Base-by-base conservation (phyloP, 2,888 invertebrate species). In the Iphiclides podalirius region DNA sequence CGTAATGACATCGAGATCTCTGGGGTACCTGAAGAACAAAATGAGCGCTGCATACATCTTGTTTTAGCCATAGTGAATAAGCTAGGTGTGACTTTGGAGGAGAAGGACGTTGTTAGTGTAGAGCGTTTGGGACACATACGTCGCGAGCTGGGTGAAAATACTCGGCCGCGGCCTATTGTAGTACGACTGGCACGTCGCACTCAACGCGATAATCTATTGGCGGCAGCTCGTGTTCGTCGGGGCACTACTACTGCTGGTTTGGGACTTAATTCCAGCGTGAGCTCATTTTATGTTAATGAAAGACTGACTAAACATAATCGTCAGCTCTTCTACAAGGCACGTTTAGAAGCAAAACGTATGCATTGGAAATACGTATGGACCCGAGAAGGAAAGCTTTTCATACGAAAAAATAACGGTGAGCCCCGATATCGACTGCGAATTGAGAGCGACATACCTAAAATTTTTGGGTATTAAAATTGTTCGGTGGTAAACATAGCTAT, bases 1-100 rank as follows among this genome's bases (percentile, higher is more conserved):
- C 2, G 57, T 52, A 58, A 42, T 9, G 55, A 58, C 31, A 11
- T 55, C 4, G 58, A 53, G 6, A 47, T 57, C 1, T 28, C 50
- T 1, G 49, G 52, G 1, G 9, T 58, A n/a, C 55, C 53, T 0
- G 58, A 58, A 34, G 41, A 39, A 1, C 28, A 15, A 7, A 31
- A 31, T 12, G n/a, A 31, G 6, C 31, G 11, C 4, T 31, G 11
- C n/a, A 11, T 11, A 3, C 31, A 31, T 11, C 1, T 12, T 3
- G n/a, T 26, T 1, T 11, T 31, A n/a, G 31, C 31, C 2, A 4
- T 31, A 2, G 31, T 11, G n/a, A 31, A n/a, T 11, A 31, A 31
- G 11, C 3, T 31, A 4, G 31, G 31, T n/a, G 31, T 31, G 3
- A 11, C n/a, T 3, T 11, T 31, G n/a, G 31, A 31, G n/a, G 31